These are phyloP conservation scores for Mola mola DNA, from an alignment of 2,113 vertebrate genomes.

Conservation along the genomic window DNA sequence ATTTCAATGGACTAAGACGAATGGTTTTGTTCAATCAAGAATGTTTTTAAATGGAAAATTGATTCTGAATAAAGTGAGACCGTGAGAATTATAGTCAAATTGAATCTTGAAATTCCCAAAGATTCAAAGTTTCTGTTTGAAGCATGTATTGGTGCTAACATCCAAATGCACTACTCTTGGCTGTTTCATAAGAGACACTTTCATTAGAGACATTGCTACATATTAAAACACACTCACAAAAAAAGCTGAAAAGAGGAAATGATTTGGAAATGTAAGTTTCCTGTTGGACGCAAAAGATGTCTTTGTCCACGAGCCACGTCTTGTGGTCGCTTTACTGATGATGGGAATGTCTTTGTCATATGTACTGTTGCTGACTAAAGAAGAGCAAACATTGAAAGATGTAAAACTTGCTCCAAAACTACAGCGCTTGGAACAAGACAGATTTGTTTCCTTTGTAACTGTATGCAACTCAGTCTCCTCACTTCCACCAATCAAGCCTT, in stretches of 20 bases:
- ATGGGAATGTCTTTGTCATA: constrained; percentile 6
- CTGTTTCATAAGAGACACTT: constrained; percentile 64
- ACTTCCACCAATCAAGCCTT: constrained; percentile 12
- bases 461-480: neutral
- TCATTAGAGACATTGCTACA: constrained; percentile 63
- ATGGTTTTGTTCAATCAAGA: too few relatives aligned
- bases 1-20: too few relatives aligned
- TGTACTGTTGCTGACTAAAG: constrained; percentile 24
- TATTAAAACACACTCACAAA: constrained; percentile 34
- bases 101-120: too few relatives aligned
- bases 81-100: too few relatives aligned
- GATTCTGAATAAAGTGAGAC: too few relatives aligned
- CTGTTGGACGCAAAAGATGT: constrained; percentile 43
- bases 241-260: constrained; percentile 53
- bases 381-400: neutral
- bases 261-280: constrained; percentile 61
- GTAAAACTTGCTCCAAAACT: too few relatives aligned
- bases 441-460: neutral
- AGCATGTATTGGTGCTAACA: neutral
- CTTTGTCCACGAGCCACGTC: neutral
- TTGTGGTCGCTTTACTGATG: constrained; percentile 15
- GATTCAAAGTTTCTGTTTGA: too few relatives aligned
- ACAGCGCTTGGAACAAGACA: neutral
- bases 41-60: too few relatives aligned
- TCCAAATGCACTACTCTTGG: constrained; percentile 11